These are phyloP conservation scores for Sminthopsis crassicaudata DNA, from an alignment of 2,113 vertebrate species.

Conservation along the genomic window DNA sequence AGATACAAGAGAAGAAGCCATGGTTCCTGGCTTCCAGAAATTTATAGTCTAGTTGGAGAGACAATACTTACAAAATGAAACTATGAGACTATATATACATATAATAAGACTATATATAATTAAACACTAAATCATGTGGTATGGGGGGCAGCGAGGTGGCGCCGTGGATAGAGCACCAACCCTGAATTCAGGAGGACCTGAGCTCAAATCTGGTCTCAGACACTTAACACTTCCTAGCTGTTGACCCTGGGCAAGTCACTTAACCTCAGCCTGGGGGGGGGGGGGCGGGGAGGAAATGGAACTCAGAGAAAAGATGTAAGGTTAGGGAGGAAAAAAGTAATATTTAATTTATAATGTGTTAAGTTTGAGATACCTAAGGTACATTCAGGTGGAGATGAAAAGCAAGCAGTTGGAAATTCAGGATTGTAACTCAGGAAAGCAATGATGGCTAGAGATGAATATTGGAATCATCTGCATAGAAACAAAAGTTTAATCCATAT, in stretches of 20 bases:
- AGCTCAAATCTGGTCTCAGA: no score
- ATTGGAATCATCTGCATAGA: not conserved
- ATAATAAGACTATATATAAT: slow-evolving; percentile 1
- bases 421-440: not conserved
- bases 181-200: no score
- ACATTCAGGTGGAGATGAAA: not conserved
- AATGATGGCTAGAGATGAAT: not conserved
- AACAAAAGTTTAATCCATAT: not conserved
- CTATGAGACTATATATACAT: slow-evolving; percentile 10
- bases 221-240: no score
- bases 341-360: not conserved
- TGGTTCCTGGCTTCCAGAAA: not conserved
- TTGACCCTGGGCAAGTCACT: no score
- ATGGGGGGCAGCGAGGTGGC: no score
- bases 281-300: no score
- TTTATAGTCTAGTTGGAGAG: slow-evolving; percentile 37
- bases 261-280: no score
- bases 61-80: not conserved
- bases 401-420: not conserved
- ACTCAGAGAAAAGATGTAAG: not conserved
- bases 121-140: slow-evolving; percentile 21
- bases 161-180: no score
- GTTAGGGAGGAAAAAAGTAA: not conserved
- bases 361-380: not conserved
- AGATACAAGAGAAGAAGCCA: slow-evolving; percentile 24